Percentiles rank a stretch among this genome's conserved stretches.
These are phyloP conservation scores for Polia nebulosa DNA, from an alignment of 2,888 invertebrate genomes.

Conservation along the genomic window DNA sequence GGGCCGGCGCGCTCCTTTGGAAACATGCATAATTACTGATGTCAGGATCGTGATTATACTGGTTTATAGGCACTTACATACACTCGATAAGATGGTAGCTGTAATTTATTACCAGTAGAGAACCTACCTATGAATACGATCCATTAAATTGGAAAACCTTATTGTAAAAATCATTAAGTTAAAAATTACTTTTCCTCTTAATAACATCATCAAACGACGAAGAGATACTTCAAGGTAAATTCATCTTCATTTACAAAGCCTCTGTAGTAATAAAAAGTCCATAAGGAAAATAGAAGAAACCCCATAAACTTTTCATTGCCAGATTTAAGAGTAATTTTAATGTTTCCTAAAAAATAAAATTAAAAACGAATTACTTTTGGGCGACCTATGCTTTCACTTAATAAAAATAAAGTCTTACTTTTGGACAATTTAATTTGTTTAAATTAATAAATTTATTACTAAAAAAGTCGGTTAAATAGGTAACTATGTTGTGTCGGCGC, in stretches of 20 bases:
- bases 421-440: not conserved
- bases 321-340: slow-evolving; percentile 42
- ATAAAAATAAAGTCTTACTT: not conserved
- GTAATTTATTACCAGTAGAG: slow-evolving; percentile 16
- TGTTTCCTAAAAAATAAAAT: slow-evolving; percentile 19
- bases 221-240: slow-evolving; percentile 21
- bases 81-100: slow-evolving; percentile 23
- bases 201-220: slow-evolving; percentile 14
- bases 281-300: slow-evolving; percentile 32
- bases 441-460: not conserved
- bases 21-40: slow-evolving; percentile 39
- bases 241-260: slow-evolving; percentile 42
- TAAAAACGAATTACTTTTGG: slow-evolving; percentile 15
- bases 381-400: not conserved
- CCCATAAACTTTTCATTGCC: slow-evolving; percentile 43
- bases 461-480: not conserved
- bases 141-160: not conserved
- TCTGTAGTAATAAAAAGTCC: slow-evolving; percentile 36
- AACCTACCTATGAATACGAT: not conserved
- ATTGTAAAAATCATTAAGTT: not conserved
- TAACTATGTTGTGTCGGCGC: not conserved
- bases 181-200: slow-evolving; percentile 13
- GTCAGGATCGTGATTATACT: slow-evolving; percentile 32
- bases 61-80: slow-evolving; percentile 28
- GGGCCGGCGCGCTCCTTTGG: slow-evolving; percentile 18